Evolutionary conservation across 2,888 invertebrate genomes (phyloP).

Genomic region (Romanomermis culicivorax): DNA sequence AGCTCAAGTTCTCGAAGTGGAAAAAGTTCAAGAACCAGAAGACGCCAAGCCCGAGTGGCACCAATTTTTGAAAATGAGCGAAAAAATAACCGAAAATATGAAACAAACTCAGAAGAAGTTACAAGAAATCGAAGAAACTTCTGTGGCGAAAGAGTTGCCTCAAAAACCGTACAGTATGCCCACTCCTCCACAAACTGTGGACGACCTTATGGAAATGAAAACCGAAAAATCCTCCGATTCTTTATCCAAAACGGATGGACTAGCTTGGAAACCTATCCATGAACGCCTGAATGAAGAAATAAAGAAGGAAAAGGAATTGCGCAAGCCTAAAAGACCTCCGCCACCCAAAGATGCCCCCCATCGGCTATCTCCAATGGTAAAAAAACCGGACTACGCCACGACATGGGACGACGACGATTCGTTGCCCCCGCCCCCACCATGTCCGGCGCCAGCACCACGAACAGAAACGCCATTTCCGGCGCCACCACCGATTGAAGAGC

Average conservation of each 20-base stretch:
- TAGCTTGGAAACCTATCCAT: constrained; percentile 11
- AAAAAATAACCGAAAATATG: constrained; percentile 7
- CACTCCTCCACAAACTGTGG: neutral
- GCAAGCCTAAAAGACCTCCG: constrained; percentile 10
- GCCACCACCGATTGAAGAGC: neutral
- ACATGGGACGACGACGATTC: neutral
- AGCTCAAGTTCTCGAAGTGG: too few relatives aligned
- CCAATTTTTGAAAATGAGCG: constrained; percentile 5
- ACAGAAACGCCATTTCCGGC: neutral
- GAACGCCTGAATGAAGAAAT: constrained; percentile 10
- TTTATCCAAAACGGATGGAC: neutral
- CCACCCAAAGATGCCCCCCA: constrained; percentile 8
- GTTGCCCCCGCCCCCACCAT: neutral
- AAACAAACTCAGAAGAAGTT: constrained; percentile 11
- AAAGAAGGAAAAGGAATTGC: constrained; percentile 6
- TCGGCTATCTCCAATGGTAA: neutral
- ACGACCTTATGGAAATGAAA: neutral
- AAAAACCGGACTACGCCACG: neutral
- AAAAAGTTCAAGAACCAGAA: neutral
- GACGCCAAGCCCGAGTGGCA: neutral
- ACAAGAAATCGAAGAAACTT: constrained; percentile 8
- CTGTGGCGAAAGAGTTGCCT: constrained; percentile 2
- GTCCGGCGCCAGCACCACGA: neutral
- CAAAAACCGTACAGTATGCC: neutral
- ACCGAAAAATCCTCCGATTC: neutral